phyloP scores from a whole-genome alignment of 2,888 invertebrate genomes.

The Drosophila basisetae region DNA sequence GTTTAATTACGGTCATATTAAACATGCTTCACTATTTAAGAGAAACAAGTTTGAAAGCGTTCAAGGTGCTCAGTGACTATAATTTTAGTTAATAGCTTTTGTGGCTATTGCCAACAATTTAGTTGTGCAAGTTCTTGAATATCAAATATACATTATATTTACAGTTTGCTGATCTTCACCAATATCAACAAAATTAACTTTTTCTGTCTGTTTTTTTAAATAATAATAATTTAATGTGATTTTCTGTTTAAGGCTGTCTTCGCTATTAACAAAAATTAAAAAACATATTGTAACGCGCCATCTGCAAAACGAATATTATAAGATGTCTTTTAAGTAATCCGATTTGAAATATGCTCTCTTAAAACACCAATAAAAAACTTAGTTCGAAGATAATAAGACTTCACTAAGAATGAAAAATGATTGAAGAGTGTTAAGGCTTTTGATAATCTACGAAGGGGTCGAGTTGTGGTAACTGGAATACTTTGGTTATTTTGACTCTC shows the following conservation, averaged over 20 bases:
- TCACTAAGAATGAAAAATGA: not conserved
- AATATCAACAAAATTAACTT: not conserved
- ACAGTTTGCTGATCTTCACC: not conserved
- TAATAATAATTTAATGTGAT: not conserved
- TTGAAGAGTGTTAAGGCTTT: not conserved
- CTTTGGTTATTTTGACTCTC: not conserved
- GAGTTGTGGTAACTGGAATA: too few species aligned
- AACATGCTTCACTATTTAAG: slow-evolving; percentile 33
- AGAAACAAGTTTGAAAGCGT: not conserved
- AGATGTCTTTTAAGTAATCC: not conserved
- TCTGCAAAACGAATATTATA: too few species aligned
- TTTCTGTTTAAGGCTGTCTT: not conserved
- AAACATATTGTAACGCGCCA: too few species aligned
- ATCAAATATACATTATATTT: not conserved
- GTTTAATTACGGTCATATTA: slow-evolving; percentile 33
- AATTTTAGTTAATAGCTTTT: not conserved
- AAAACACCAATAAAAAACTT: not conserved
- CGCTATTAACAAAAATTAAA: not conserved
- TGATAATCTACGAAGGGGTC: too few species aligned
- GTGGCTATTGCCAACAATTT: not conserved
- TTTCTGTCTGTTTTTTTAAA: not conserved
- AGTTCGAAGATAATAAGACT: not conserved
- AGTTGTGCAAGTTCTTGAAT: not conserved
- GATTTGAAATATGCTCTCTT: not conserved
- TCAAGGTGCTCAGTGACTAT: not conserved